phyloP scores from a whole-genome alignment of 2,888 invertebrate species.

The Allolobophora icterica region DNA sequence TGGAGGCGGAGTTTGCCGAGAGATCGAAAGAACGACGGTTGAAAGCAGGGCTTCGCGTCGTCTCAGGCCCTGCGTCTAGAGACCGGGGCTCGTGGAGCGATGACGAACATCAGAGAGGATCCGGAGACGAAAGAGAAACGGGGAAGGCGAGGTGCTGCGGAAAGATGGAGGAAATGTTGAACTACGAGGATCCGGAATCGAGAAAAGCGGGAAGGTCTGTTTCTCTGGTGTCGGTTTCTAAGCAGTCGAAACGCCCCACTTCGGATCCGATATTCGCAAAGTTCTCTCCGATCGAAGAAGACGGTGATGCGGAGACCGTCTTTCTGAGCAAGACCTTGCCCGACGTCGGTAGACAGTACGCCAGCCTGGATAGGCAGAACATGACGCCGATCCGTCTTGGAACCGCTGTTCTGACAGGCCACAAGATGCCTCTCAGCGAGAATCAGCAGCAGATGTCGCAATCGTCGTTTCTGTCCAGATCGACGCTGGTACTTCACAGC shows the following conservation, averaged over 20 bases:
- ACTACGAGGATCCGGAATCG: neutral
- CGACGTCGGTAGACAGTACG: neutral
- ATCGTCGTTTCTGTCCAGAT: neutral
- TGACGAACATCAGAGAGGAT: constrained; percentile 11
- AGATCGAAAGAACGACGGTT: constrained; percentile 36
- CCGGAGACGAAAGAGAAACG: neutral
- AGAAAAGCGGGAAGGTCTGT: neutral
- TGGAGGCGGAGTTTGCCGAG: constrained; percentile 41
- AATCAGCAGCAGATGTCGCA: neutral
- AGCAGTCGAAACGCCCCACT: constrained; percentile 25
- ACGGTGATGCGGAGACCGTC: neutral
- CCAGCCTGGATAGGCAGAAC: neutral
- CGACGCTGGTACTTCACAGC: neutral
- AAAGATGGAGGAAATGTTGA: neutral
- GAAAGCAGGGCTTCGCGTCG: neutral
- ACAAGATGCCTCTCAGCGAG: neutral
- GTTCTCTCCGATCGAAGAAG: constrained; percentile 35
- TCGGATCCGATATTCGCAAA: constrained; percentile 33
- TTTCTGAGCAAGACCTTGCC: neutral
- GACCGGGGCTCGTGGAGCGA: constrained; percentile 4
- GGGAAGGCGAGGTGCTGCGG: neutral
- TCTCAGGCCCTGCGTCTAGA: neutral
- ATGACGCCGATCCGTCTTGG: neutral
- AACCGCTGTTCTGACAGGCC: neutral
- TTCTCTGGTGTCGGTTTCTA: neutral